Percentiles rank a stretch among this genome's conserved stretches.
Evolutionary conservation across 2,888 invertebrate genomes (phyloP).

Genomic region (Nineta flava): DNA sequence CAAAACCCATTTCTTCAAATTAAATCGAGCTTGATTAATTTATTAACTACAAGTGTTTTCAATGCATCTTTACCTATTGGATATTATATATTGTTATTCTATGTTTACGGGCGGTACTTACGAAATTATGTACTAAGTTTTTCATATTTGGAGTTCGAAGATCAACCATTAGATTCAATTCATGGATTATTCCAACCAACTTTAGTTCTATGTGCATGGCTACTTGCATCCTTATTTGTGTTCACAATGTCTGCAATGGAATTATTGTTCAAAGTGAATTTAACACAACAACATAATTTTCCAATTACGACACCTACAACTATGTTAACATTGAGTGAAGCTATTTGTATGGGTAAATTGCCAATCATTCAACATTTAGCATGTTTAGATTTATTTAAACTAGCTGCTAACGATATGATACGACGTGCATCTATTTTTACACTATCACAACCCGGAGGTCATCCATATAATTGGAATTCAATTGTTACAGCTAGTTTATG

Average conservation of each 20-base stretch:
- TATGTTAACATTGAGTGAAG: constrained; percentile 39
- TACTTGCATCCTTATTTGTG: constrained; percentile 50
- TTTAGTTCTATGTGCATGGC: constrained; percentile 48
- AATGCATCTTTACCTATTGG: constrained; percentile 44
- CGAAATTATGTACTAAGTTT: constrained; percentile 33
- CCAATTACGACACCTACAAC: constrained; percentile 34
- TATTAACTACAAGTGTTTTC: constrained; percentile 40
- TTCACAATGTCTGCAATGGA: constrained; percentile 55
- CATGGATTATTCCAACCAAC: constrained; percentile 30
- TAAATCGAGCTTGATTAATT: constrained; percentile 36
- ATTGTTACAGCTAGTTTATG: constrained; percentile 45
- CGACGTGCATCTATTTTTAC: constrained; percentile 52
- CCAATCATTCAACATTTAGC: constrained; percentile 62
- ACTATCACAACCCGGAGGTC: constrained; percentile 69
- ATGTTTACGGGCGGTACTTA: constrained; percentile 38
- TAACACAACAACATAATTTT: constrained; percentile 55
- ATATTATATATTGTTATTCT: constrained; percentile 44
- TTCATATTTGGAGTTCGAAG: constrained; percentile 36
- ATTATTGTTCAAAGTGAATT: constrained; percentile 48
- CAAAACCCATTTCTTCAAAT: constrained; percentile 52
- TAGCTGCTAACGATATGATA: constrained; percentile 42
- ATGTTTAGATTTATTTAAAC: constrained; percentile 51
- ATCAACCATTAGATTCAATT: constrained; percentile 32
- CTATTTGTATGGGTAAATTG: constrained; percentile 38
- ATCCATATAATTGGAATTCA: constrained; percentile 75